A percentile compares a stretch with the other conserved stretches of the same genome.
phyloP scores from a whole-genome alignment of 2,113 vertebrate genomes.

The Kryptolebias marmoratus region DNA sequence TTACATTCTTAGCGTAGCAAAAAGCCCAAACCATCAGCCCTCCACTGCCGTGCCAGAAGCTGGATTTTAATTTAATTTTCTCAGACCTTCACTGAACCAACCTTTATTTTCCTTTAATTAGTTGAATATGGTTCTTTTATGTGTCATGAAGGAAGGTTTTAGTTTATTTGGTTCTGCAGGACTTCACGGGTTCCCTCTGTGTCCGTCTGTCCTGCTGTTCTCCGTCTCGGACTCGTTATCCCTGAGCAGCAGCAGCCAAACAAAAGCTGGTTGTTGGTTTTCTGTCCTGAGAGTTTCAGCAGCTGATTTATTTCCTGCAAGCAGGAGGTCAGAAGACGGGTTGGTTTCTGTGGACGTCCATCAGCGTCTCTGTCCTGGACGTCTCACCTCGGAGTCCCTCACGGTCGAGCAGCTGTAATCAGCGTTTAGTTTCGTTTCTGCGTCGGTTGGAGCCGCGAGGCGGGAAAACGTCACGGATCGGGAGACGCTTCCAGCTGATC shows the following conservation, averaged over 20 bases:
- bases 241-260: neutral
- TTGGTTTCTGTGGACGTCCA: neutral
- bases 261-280: neutral
- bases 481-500: slow-evolving; percentile 37
- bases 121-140: no score
- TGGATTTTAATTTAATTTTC: no score
- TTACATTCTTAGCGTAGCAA: no score
- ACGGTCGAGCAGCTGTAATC: slow-evolving; percentile 37
- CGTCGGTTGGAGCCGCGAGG: slow-evolving; percentile 12
- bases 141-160: no score
- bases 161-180: no score
- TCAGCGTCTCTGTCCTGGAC: neutral
- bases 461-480: slow-evolving; percentile 45
- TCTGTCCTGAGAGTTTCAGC: neutral
- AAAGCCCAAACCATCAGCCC: no score
- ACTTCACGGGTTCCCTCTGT: no score
- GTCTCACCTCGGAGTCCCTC: neutral
- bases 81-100: no score
- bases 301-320: neutral
- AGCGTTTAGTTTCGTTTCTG: slow-evolving; percentile 3
- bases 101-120: no score
- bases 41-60: no score
- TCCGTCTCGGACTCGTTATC: neutral
- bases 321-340: neutral
- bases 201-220: no score